Evolutionary conservation across 1,140 invertebrate species (phyloP).

Genomic region (Drosophila miranda): DNA sequence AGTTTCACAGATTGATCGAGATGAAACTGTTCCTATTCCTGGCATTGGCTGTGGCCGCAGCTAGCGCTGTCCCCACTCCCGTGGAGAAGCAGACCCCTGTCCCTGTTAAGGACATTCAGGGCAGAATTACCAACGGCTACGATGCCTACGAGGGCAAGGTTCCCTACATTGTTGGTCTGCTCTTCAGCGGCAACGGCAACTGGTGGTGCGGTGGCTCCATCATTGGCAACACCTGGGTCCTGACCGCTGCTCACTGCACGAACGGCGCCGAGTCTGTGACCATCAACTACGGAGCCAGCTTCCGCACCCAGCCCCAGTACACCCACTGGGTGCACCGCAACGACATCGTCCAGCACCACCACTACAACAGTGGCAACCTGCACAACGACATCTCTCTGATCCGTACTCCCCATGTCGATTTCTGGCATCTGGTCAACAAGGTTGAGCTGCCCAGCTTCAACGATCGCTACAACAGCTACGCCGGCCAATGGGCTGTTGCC

Average conservation of each 20-base stretch:
- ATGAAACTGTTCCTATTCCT: constrained; percentile 43
- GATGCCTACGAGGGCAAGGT: constrained; percentile 82
- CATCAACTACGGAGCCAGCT: constrained; percentile 65
- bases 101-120: constrained; percentile 53
- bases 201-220: constrained; percentile 85
- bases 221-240: constrained; percentile 83
- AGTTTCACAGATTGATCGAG: constrained; percentile 14
- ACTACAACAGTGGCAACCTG: constrained; percentile 54
- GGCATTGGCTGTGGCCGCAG: constrained; percentile 32
- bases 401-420: constrained; percentile 54
- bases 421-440: constrained; percentile 54
- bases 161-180: constrained; percentile 83
- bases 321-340: constrained; percentile 45
- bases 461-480: constrained; percentile 48
- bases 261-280: constrained; percentile 41
- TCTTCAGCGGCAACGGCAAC: constrained; percentile 67
- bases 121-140: constrained; percentile 74
- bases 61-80: constrained; percentile 28
- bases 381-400: constrained; percentile 54
- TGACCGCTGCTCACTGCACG: constrained; percentile 86
- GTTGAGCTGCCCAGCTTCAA: constrained; percentile 55
- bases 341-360: constrained; percentile 49
- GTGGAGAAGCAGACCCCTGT: constrained; percentile 27
- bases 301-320: constrained; percentile 53
- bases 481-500: constrained; percentile 46